Conservation (phyloP, 2,797 vertebrate species). For the Sebastes goodei region DNA sequence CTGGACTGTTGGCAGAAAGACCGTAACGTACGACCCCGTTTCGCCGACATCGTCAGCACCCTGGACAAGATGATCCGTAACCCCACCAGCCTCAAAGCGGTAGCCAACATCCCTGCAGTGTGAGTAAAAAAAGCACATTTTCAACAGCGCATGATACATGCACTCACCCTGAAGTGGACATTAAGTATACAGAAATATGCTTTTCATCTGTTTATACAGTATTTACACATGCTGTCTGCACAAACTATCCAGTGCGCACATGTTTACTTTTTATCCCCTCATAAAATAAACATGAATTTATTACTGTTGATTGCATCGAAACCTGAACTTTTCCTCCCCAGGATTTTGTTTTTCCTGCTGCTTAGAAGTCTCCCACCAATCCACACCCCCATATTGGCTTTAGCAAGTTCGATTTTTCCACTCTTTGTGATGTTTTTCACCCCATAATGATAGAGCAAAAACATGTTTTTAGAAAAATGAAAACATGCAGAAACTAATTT, state of each 20-base stretch:
- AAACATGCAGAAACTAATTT: background rate
- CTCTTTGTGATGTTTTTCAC: background rate
- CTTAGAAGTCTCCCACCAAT: background rate
- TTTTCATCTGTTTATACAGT: constrained; percentile 30
- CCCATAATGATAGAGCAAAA: constrained; percentile 11
- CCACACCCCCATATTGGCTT: background rate
- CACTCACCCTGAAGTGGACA: constrained; percentile 3
- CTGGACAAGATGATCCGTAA: constrained; percentile 99
- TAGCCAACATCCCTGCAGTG: constrained; percentile 97
- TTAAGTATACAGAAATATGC: background rate
- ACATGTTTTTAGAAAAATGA: background rate
- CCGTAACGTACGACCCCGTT: constrained; percentile 95
- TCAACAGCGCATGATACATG: background rate
- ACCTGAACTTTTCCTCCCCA: constrained; percentile 36
- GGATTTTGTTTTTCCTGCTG: background rate
- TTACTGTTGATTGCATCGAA: constrained; percentile 64
- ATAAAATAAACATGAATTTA: constrained; percentile 59
- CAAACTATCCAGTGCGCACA: background rate
- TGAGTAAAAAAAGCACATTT: constrained; percentile 77
- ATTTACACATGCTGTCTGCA: constrained; percentile 14
- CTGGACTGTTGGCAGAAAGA: constrained; percentile 99
- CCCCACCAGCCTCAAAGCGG: constrained; percentile 96
- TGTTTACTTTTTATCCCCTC: constrained; percentile 29
- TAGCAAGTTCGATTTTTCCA: constrained; percentile 1
- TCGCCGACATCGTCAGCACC: constrained; percentile 95